phyloP scores from a whole-genome alignment of 2,888 invertebrate genomes.

The Deroplatys truncata region DNA sequence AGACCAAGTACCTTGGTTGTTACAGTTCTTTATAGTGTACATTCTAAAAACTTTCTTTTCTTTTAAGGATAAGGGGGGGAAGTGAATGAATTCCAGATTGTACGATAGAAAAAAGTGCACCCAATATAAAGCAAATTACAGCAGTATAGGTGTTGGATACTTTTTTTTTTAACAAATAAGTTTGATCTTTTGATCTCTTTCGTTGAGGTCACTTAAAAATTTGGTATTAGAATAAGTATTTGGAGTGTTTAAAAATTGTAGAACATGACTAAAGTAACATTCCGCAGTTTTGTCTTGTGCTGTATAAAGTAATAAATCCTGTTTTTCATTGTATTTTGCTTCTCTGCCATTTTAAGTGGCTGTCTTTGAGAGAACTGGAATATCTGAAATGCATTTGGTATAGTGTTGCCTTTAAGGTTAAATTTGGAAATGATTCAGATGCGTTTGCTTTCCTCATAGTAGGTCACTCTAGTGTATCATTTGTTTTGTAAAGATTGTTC shows the following conservation, averaged over 20 bases:
- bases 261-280: conserved; percentile 35
- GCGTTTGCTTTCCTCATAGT: not conserved
- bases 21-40: not conserved
- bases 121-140: not conserved
- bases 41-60: conserved; percentile 5
- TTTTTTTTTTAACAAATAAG: conserved; percentile 5
- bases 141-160: conserved; percentile 22
- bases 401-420: not conserved
- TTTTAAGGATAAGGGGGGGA: conserved; percentile 8
- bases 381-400: conserved; percentile 7
- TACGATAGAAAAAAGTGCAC: conserved; percentile 7
- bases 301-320: conserved; percentile 35
- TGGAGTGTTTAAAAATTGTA: conserved; percentile 21
- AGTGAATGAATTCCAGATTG: conserved; percentile 3
- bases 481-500: conserved; percentile 4
- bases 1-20: not conserved
- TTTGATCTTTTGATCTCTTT: conserved; percentile 10
- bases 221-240: conserved; percentile 17
- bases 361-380: conserved; percentile 10
- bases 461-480: conserved; percentile 6
- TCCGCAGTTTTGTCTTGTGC: conserved; percentile 37
- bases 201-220: not conserved
- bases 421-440: not conserved
- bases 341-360: conserved; percentile 4
- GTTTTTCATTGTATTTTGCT: conserved; percentile 10